A percentile compares a stretch with the other conserved stretches of the same genome.
Conservation (phyloP, 2,113 vertebrate species). For the Ailurus styani region DNA sequence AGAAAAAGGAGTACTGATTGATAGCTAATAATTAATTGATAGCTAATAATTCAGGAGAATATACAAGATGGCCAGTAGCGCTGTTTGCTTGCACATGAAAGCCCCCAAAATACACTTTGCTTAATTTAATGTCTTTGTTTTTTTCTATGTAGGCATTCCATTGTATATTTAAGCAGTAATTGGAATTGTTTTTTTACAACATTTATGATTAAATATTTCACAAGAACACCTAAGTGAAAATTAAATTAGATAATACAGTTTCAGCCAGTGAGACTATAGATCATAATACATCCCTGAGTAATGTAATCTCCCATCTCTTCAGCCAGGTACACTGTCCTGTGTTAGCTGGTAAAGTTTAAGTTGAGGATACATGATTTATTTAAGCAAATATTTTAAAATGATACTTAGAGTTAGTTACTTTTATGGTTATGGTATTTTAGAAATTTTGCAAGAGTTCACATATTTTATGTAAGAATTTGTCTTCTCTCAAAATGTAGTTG, state of each 20-base stretch:
- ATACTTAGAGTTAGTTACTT: not conserved
- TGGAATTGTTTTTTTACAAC: not conserved
- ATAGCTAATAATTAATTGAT: not conserved
- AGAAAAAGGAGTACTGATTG: not conserved
- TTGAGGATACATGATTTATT: not conserved
- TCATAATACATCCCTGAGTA: not conserved
- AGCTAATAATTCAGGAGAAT: not conserved
- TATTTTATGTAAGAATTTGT: not conserved
- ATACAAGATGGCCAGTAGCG: not conserved
- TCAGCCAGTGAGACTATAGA: not conserved
- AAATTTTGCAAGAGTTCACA: not conserved
- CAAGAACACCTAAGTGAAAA: not conserved
- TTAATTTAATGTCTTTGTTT: not conserved
- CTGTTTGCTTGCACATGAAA: not conserved
- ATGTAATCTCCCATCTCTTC: not conserved
- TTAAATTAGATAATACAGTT: not conserved
- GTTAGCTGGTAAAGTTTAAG: not conserved
- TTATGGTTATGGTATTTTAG: not conserved
- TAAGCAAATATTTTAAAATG: slow-evolving; percentile 12
- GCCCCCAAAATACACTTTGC: not conserved
- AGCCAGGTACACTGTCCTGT: not conserved
- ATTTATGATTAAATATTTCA: not conserved
- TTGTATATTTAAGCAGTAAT: not conserved
- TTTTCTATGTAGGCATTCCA: not conserved
- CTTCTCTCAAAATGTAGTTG: not conserved